phyloP scores from a whole-genome alignment of 2,888 invertebrate genomes.

The Rugalucina vietnamica region DNA sequence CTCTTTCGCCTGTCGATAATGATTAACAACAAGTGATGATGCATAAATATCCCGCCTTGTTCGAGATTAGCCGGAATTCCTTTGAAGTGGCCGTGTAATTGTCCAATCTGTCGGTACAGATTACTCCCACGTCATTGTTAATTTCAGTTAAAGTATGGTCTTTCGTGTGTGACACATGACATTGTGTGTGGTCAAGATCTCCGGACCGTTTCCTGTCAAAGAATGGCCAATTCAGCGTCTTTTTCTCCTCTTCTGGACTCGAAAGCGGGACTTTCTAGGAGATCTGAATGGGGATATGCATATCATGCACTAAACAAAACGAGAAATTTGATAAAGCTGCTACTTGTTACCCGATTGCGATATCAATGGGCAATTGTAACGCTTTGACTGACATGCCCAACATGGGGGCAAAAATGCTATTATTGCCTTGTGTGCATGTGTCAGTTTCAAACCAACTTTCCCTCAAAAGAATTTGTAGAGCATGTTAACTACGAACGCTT shows the following conservation, averaged over 20 bases:
- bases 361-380: slow-evolving; percentile 30
- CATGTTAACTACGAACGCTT: slow-evolving; percentile 21
- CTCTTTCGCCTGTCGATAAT: slow-evolving; percentile 57
- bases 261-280: no score
- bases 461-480: slow-evolving; percentile 23
- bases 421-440: slow-evolving; percentile 51
- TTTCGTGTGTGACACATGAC: slow-evolving; percentile 42
- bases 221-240: no score
- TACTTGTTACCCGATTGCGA: slow-evolving; percentile 2
- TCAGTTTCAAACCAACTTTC: slow-evolving; percentile 33
- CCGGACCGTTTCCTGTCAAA: no score
- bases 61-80: slow-evolving; percentile 64
- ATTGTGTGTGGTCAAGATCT: no score
- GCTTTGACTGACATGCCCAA: slow-evolving; percentile 55
- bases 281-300: no score
- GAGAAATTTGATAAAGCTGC: slow-evolving; percentile 55
- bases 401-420: slow-evolving; percentile 42
- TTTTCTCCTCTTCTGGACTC: no score
- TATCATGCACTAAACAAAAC: no score
- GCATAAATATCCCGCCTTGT: slow-evolving; percentile 53
- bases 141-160: slow-evolving; percentile 57
- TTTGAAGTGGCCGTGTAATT: slow-evolving; percentile 66
- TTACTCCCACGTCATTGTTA: slow-evolving; percentile 67
- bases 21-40: slow-evolving; percentile 55
- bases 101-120: slow-evolving; percentile 65